Evolutionary conservation across 2,888 invertebrate genomes (phyloP), one percentile per base, ranked within the genome.

Genomic region (Stenodera caucasica): DNA sequence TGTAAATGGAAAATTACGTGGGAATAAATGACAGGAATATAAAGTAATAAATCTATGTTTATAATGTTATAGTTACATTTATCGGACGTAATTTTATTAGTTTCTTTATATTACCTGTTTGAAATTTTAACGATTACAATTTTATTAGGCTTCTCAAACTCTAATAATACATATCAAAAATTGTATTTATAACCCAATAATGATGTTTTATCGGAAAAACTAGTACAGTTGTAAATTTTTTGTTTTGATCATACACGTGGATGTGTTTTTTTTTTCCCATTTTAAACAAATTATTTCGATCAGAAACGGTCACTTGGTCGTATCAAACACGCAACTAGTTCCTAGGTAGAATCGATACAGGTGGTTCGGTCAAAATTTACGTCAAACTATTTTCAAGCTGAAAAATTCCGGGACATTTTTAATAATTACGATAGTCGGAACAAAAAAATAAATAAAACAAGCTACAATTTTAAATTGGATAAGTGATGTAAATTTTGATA

Each of bases 1-100:
- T 58, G 33, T 53, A 52, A 52, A 58, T 53, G 21, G 52, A 26
- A 52, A 52, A 32, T 32, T 52, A 33, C 12, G 9, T 33, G 9
- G 7, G 9, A 15, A 32, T 32, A 32, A 32, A 52, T 21, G 52
- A 32, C 32, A 35, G 3, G 32, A 32, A 18, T 52, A 32, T 52
- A 32, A 15, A 30, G 7, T 14, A 32, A 32, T 52, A 52, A 52
- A 30, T 52, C 32, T 32, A 21, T 45, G 15, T 21, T 29, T 52
- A 8, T 52, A 30, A 52, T 52, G 12, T 32, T 32, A 52, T 18
- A 8, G 2, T 52, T 14, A 21, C 6, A 45, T 45, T 45, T 21
- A 45, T 21, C 11, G 21, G 45, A 21, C 11, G 11, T 18, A 45
- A 21, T 45, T 18, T 45, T 21, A 45, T 45, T 45, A 21, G 11